These are phyloP conservation scores for Thysanoteuthis rhombus DNA, from an alignment of 2,888 invertebrate genomes.

Conservation along the genomic window DNA sequence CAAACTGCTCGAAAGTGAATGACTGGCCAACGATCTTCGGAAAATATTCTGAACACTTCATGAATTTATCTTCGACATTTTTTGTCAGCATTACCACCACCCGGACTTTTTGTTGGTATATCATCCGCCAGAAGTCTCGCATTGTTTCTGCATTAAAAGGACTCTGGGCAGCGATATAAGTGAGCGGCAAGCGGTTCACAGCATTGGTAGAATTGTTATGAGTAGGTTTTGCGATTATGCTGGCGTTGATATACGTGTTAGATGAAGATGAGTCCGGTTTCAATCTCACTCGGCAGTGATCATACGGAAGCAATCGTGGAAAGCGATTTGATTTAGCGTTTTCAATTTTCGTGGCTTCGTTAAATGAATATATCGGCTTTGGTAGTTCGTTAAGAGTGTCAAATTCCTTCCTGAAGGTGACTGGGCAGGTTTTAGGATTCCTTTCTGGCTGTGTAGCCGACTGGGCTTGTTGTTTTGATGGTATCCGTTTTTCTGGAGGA, in stretches of 20 bases:
- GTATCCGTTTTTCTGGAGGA: background rate
- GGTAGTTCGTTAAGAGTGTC: conserved; percentile 43
- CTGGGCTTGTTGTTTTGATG: background rate
- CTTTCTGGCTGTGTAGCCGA: background rate
- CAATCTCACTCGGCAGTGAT: conserved; percentile 61
- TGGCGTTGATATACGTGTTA: conserved; percentile 63
- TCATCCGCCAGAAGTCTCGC: conserved; percentile 71
- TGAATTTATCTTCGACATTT: conserved; percentile 68
- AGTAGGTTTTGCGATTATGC: conserved; percentile 34
- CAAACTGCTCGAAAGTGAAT: conserved; percentile 84
- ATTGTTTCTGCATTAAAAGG: conserved; percentile 68
- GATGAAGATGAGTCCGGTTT: conserved; percentile 44
- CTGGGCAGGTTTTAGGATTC: conserved; percentile 34
- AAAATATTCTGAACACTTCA: conserved; percentile 95
- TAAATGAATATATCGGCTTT: background rate
- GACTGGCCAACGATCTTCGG: conserved; percentile 76
- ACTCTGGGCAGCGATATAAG: conserved; percentile 71
- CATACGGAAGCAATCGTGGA: conserved; percentile 64
- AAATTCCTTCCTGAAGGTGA: conserved; percentile 62
- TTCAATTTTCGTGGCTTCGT: conserved; percentile 33
- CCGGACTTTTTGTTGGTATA: conserved; percentile 68
- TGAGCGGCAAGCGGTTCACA: conserved; percentile 64
- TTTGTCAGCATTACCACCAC: conserved; percentile 70
- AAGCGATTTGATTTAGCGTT: conserved; percentile 61
- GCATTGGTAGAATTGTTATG: background rate